phyloP scores from a whole-genome alignment of 2,888 invertebrate genomes.

The Therioaphis trifolii region DNA sequence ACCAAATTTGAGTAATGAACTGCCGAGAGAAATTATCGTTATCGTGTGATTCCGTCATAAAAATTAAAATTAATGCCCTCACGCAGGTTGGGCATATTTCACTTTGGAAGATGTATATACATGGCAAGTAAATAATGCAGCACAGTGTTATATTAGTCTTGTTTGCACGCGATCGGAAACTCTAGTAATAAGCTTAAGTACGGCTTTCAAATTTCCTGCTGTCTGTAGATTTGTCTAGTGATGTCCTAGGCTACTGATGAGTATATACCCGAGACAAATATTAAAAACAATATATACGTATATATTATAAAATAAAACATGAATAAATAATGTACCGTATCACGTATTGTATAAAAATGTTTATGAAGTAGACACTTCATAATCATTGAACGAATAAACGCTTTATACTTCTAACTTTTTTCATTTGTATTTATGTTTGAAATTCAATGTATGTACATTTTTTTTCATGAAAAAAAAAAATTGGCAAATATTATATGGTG shows the following conservation, averaged over 20 bases:
- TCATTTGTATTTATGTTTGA: constrained; percentile 10
- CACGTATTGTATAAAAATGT: too few relatives aligned
- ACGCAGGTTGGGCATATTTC: constrained; percentile 55
- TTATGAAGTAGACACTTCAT: neutral
- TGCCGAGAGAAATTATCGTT: constrained; percentile 46
- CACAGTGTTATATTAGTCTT: neutral
- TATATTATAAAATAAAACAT: too few relatives aligned
- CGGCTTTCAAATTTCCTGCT: constrained; percentile 60
- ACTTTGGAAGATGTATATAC: constrained; percentile 10
- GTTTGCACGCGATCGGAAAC: constrained; percentile 53
- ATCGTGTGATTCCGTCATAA: constrained; percentile 49
- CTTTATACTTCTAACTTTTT: constrained; percentile 24
- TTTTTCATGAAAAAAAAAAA: constrained; percentile 7
- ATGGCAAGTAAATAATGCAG: neutral
- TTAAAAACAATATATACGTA: too few relatives aligned
- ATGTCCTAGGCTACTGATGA: neutral
- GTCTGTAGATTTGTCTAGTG: neutral
- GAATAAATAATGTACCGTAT: too few relatives aligned
- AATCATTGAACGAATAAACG: constrained; percentile 13
- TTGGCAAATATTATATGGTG: constrained; percentile 25
- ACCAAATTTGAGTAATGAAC: constrained; percentile 43
- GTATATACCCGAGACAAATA: too few relatives aligned
- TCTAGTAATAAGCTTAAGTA: constrained; percentile 60
- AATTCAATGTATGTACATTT: constrained; percentile 16
- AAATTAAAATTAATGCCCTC: constrained; percentile 52